Base-by-base conservation (phyloP, 2,113 vertebrate species). In the Hystrix cristata region DNA sequence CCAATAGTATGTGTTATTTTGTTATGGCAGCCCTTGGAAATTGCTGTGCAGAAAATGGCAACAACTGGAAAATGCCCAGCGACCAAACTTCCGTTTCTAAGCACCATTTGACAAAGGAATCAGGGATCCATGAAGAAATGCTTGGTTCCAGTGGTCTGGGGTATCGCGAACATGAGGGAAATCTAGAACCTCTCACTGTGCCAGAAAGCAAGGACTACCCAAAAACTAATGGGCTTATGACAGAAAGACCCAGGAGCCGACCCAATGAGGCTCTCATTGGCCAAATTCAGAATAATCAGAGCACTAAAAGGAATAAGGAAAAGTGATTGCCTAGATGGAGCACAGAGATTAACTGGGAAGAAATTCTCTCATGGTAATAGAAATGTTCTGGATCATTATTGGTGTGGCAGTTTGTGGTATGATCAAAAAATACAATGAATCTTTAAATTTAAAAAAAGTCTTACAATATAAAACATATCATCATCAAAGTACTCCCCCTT, bases 41-140 rank as follows among this genome's bases (percentile, higher is more conserved):
- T 3, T 46, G 43, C 21, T 19, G 2, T 43, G 7, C 6, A 12
- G 71, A 25, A 74, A 74, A 74, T 46, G 11, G 2, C 43, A 74
- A 43, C 72, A 76, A 48, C 23, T 48, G 13, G 72, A 29, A 65
- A 67, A 67, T 34, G 62, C 15, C 48, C 21, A 59, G 11, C 64
- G 80, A 67, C 25, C 8, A 80, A 85, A 69, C 80, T 57, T 91
- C 84, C 55, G 13, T 80, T 90, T 95, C 86, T 86, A 67, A 92
- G 83, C 25, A 82, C 59, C 53, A 71, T 29, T 46, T 57, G 74
- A 79, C 69, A 23, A 94, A n/a, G 71, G 16, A 89, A 51, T 81
- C 51, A 29, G 43, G 23, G 8, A 27, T 59, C 18, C 87, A 87
- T 64, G 27, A 94, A 71, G 69, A 91, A 57, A 91, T 38, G 43